Evolutionary conservation across 2,888 invertebrate genomes (phyloP).

Genomic region (Drosophila maculinotata): DNA sequence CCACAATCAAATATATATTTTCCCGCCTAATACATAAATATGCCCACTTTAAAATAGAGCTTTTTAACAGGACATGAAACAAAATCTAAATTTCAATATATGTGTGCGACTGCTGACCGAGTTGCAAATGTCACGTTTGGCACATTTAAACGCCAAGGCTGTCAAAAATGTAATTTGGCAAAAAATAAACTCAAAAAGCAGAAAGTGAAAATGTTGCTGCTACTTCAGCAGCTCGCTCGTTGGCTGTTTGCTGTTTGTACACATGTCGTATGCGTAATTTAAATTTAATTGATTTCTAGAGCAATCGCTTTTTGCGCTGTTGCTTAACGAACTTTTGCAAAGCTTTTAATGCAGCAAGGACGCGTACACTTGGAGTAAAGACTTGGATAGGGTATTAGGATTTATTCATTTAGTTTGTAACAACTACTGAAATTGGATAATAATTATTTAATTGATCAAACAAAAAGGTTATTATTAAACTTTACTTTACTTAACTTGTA

Average conservation of each 20-base stretch:
- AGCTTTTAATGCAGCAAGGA: constrained; percentile 60
- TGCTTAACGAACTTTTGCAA: constrained; percentile 58
- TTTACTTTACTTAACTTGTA: too few species aligned
- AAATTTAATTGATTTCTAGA: constrained; percentile 73
- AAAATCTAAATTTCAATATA: neutral
- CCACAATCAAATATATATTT: too few species aligned
- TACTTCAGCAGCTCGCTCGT: neutral
- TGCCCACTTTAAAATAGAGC: neutral
- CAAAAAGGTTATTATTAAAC: too few species aligned
- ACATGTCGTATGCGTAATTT: constrained; percentile 78
- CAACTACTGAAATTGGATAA: neutral
- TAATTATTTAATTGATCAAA: too few species aligned
- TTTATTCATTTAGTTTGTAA: neutral
- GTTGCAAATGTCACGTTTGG: constrained; percentile 58
- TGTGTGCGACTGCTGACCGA: constrained; percentile 3
- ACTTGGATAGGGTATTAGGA: neutral
- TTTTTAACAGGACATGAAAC: constrained; percentile 3
- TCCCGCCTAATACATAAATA: too few species aligned
- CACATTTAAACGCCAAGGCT: constrained; percentile 47
- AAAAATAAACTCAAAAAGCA: constrained; percentile 43
- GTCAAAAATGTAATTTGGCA: constrained; percentile 44
- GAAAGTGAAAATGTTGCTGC: constrained; percentile 46
- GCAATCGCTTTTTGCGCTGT: constrained; percentile 43
- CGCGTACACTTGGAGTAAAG: constrained; percentile 22
- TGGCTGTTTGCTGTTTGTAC: constrained; percentile 39